Evolutionary conservation across 1,140 invertebrate genomes (phyloP), one percentile per base, ranked within the genome.

Genomic region (Frieseomelitta varia): DNA sequence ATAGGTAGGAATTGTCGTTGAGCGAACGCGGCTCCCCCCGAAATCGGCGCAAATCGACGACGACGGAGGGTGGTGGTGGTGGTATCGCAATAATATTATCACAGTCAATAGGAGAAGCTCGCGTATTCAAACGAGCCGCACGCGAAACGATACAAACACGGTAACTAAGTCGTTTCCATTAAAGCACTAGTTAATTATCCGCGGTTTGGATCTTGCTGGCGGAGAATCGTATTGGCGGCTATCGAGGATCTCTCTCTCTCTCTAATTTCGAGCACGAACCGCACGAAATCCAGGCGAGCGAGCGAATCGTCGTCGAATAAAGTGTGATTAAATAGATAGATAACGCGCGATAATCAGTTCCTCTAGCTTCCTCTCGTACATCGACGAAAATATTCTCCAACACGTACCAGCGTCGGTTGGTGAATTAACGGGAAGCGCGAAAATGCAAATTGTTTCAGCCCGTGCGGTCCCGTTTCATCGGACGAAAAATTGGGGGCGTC

Each of bases 81-180:
- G 24, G 24, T 58, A 58, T 71, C 19, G 10, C 19, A 47, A 71
- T 53, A 71, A 79, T 71, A 72, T 80, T 56, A 72, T 72, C 79
- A 39, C 19, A n/a, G 55, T 73, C 55, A 61, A 80, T 73, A 72
- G n/a, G 1, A 4, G 30, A 2, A 30, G 12, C 3, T 3, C 34
- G n/a, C 17, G 55, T 73, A 63, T 80, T 73, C 73, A 80, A 27
- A 51, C 51, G 34, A 72, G 34, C 55, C 19, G 51, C 24, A 27
- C 39, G 21, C 30, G 65, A 27, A 55, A 79, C 24, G 77, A 56
- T 55, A 79, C 65, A 56, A 79, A 69, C 77, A 56, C 51, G 77
- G 39, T 61, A 80, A 80, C 79, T 80, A 72, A 80, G 53, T 80
- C 67, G 55, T 72, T 71, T 61, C 68, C n/a, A 80, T 80, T 80